These are phyloP conservation scores for Lottia gigantea DNA, from an alignment of 2,888 invertebrate species.

Conservation along the genomic window DNA sequence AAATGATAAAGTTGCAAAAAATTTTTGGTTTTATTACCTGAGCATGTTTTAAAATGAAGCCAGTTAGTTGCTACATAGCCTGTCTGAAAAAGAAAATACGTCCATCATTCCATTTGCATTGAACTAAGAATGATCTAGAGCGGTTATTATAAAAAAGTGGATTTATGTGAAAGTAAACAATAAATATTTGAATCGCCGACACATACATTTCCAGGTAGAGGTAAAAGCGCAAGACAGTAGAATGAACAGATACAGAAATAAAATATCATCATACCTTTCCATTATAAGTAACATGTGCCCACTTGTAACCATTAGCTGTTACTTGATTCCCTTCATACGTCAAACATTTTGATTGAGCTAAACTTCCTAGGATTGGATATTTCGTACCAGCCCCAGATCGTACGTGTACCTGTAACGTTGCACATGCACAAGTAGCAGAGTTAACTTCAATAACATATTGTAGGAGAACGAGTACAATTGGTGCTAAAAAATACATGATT, in stretches of 20 bases:
- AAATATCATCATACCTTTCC: background rate
- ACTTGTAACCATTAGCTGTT: background rate
- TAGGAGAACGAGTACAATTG: no score
- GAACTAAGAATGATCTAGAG: no score
- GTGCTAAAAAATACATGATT: no score
- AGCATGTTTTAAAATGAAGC: background rate
- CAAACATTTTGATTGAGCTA: background rate
- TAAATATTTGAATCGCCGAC: no score
- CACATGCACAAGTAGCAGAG: background rate
- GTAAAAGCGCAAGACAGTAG: no score
- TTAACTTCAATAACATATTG: no score
- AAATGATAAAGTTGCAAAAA: no score
- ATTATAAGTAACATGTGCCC: conserved; percentile 1
- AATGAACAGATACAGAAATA: no score
- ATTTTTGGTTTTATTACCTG: background rate
- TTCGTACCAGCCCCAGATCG: background rate
- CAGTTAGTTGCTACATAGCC: background rate
- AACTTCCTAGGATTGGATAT: background rate
- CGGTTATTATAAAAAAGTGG: no score
- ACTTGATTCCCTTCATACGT: background rate
- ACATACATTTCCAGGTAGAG: no score
- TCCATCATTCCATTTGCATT: no score
- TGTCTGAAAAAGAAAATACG: background rate
- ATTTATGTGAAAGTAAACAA: no score
- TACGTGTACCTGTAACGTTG: background rate